Conservation (phyloP, 2,113 vertebrate genomes). For the Macquaria australasica region DNA sequence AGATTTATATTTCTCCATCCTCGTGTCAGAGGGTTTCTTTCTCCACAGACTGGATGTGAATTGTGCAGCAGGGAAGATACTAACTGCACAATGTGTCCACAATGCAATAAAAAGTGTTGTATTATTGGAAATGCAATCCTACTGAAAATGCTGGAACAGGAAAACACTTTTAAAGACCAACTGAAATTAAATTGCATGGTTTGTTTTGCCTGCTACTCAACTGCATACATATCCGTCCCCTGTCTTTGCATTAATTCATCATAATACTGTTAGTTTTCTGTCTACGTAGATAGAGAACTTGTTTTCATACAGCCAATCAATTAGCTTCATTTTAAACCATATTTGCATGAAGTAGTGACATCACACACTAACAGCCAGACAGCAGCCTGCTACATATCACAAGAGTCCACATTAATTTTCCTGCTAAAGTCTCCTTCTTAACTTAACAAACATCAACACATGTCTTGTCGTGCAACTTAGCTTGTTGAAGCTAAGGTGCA, state of each 20-base stretch:
- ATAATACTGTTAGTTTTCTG: background rate
- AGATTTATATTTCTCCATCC: conserved; percentile 32
- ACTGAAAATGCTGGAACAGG: background rate
- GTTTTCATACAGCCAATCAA: background rate
- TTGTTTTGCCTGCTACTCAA: background rate
- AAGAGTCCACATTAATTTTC: too few relatives aligned
- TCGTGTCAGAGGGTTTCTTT: background rate
- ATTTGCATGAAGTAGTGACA: background rate
- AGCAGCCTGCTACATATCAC: background rate
- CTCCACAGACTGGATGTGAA: background rate
- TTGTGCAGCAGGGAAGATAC: conserved; percentile 4
- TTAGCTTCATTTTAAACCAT: background rate
- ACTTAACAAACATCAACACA: background rate
- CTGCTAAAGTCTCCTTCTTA: background rate
- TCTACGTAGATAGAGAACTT: background rate
- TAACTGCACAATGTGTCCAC: conserved; percentile 3
- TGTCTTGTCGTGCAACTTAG: background rate
- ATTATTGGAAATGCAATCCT: conserved; percentile 8
- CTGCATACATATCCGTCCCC: background rate
- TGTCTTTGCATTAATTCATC: background rate
- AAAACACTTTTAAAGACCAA: background rate
- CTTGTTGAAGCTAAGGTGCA: background rate
- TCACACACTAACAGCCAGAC: background rate
- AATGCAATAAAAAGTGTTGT: conserved; percentile 28
- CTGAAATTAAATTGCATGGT: background rate